Conservation (phyloP, 1,140 invertebrate species). For the Lamellibrachia luymesi region DNA sequence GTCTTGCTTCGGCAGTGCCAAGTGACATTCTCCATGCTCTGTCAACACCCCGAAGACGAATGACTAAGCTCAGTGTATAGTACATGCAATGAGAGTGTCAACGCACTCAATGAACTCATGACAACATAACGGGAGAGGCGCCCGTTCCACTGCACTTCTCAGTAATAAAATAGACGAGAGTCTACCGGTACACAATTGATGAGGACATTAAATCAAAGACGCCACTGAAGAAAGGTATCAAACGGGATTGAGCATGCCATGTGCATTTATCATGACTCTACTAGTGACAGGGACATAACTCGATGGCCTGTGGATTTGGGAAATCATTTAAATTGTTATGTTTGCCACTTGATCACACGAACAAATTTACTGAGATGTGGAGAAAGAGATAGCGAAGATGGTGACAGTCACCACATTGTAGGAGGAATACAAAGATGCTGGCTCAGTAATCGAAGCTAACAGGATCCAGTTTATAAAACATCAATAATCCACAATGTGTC, state of each 20-base stretch:
- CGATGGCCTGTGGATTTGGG: not conserved
- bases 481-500: not conserved
- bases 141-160: not conserved
- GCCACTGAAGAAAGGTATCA: not conserved
- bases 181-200: not conserved
- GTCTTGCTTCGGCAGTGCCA: no score
- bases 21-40: not conserved
- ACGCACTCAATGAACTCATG: not conserved
- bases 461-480: not conserved
- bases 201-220: not conserved
- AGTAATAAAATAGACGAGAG: not conserved
- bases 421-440: not conserved
- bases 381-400: not conserved
- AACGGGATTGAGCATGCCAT: not conserved
- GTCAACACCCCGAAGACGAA: not conserved
- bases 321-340: not conserved
- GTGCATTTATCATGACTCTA: not conserved
- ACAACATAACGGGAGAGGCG: not conserved
- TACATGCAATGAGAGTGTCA: not conserved
- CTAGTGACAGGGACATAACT: not conserved
- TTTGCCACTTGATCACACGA: not conserved
- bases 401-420: not conserved
- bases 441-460: not conserved
- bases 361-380: not conserved
- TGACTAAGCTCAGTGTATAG: not conserved